These are phyloP conservation scores for Cryptoprocta ferox DNA, from an alignment of 2,797 vertebrate species.

Conservation along the genomic window DNA sequence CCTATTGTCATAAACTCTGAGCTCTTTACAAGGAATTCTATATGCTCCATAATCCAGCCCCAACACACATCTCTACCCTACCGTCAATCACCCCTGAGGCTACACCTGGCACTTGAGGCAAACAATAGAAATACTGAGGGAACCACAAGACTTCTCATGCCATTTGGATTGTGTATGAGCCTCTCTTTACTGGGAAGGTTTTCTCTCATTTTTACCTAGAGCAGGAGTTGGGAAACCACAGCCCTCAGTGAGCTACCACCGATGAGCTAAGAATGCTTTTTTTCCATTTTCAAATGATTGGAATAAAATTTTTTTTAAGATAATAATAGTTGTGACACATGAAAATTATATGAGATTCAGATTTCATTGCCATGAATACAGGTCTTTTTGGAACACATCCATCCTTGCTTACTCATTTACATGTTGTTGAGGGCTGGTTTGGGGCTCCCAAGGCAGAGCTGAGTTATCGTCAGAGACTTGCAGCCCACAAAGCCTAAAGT, in stretches of 20 bases:
- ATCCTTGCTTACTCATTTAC: neutral
- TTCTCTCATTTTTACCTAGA: neutral
- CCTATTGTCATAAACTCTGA: neutral
- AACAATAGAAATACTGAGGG: neutral
- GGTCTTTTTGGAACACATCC: neutral
- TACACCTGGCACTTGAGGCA: neutral
- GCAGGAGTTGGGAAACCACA: neutral
- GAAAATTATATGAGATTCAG: neutral
- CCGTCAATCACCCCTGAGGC: neutral
- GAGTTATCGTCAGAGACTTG: neutral
- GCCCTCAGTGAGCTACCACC: neutral
- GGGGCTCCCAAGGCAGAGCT: neutral
- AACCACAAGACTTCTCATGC: neutral
- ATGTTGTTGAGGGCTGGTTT: neutral
- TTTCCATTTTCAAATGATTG: neutral
- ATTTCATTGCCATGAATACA: neutral
- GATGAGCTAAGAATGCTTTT: neutral
- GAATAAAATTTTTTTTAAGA: neutral
- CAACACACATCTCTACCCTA: neutral
- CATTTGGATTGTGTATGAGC: neutral
- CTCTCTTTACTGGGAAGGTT: neutral
- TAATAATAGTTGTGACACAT: neutral
- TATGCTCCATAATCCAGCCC: neutral
- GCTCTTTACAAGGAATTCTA: neutral
- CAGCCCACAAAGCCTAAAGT: neutral